Conservation (phyloP, 2,113 vertebrate species). For the Coturnix japonica region DNA sequence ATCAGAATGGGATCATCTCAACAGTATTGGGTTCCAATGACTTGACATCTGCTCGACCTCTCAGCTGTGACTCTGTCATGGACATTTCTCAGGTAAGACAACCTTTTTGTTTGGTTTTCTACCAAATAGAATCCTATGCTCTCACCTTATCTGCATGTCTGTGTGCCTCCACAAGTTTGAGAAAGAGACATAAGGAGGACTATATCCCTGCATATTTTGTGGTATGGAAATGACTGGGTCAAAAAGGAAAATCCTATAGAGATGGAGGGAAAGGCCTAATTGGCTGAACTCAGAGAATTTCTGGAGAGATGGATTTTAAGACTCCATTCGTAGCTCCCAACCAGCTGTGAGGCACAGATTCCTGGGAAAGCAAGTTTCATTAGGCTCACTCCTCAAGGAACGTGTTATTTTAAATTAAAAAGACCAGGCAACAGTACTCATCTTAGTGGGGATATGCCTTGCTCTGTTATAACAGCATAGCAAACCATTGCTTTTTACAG, state of each 20-base stretch:
- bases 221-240: not conserved
- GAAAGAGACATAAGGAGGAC: not conserved
- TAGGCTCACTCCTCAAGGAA: not conserved
- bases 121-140: not conserved
- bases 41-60: constrained; percentile 93
- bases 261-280: not conserved
- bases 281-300: not conserved
- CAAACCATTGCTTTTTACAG: constrained; percentile 8
- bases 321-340: not conserved
- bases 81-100: constrained; percentile 93
- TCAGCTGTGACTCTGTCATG: constrained; percentile 98
- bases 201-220: not conserved
- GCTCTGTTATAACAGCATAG: not conserved
- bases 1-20: constrained; percentile 98
- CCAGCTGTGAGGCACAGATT: not conserved
- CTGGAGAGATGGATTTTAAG: not conserved
- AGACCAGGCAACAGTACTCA: not conserved
- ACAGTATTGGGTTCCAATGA: constrained; percentile 96
- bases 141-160: not conserved
- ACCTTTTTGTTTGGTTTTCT: not conserved
- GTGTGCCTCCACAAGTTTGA: not conserved
- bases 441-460: not conserved
- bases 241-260: not conserved
- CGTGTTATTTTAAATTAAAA: not conserved
- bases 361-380: not conserved